A percentile compares a stretch with the other conserved stretches of the same genome.
Conservation (phyloP, 2,888 invertebrate species). For the Crossocerus cetratus region DNA sequence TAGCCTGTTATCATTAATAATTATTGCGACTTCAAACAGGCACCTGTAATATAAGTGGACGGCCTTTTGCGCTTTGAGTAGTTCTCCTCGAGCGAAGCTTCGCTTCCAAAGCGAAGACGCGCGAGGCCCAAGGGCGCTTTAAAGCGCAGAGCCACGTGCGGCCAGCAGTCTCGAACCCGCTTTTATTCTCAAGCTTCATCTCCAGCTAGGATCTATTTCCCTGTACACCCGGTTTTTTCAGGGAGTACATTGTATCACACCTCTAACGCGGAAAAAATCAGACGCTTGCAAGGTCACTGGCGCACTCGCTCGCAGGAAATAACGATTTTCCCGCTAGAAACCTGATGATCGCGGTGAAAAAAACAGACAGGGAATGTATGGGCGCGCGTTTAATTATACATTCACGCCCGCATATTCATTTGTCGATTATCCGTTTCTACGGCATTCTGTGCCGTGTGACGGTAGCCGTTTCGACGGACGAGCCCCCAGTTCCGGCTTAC, state of each 20-base stretch:
- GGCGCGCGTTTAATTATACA: neutral
- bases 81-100: neutral
- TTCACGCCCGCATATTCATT: slow-evolving; percentile 1
- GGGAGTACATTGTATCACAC: neutral
- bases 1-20: neutral
- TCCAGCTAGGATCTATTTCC: neutral
- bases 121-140: neutral
- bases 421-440: neutral
- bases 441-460: no score
- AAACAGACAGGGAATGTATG: neutral
- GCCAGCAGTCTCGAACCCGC: neutral
- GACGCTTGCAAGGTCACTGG: no score
- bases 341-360: neutral
- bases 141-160: neutral
- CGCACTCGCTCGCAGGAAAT: neutral
- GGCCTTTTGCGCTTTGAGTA: neutral
- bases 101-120: no score
- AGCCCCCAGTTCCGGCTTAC: no score
- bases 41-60: neutral
- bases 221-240: neutral
- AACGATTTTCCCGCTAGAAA: neutral
- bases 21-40: neutral
- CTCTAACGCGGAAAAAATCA: neutral
- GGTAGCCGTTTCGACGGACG: no score
- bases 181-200: neutral